Conservation (phyloP, 2,797 vertebrate species). For the Uromys caudimaculatus region DNA sequence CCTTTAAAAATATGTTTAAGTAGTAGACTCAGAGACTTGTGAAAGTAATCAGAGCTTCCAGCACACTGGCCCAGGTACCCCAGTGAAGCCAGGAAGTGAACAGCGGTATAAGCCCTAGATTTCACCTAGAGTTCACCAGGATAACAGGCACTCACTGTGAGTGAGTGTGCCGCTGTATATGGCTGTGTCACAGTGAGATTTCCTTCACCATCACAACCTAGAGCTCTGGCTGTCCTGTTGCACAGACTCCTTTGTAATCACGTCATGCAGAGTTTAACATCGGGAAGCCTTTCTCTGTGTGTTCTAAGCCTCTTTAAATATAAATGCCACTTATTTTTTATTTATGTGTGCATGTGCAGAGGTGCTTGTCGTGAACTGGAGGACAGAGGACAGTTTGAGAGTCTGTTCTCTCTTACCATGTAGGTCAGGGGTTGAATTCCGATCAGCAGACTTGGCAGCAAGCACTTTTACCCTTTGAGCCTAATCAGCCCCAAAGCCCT, state of each 20-base stretch:
- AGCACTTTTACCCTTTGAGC: background rate
- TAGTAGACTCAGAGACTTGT: constrained; percentile 4
- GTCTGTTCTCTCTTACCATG: background rate
- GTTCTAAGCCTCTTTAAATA: background rate
- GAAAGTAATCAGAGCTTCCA: background rate
- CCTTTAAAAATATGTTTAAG: background rate
- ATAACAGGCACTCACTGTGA: background rate
- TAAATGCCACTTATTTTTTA: background rate
- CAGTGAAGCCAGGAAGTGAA: background rate
- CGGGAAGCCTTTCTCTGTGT: constrained; percentile 1
- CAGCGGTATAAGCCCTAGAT: background rate
- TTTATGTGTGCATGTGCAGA: background rate
- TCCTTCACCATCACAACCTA: background rate
- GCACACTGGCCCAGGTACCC: background rate
- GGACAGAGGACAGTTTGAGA: background rate
- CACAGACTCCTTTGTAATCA: background rate
- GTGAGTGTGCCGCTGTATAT: background rate
- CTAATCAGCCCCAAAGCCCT: background rate
- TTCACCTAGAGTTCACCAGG: background rate
- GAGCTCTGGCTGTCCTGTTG: background rate
- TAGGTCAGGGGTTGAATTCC: background rate
- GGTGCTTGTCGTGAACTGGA: too few species aligned
- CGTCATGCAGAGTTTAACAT: background rate
- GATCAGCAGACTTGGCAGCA: background rate
- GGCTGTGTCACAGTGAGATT: background rate